Evolutionary conservation across 2,113 vertebrate species (phyloP).

Genomic region (Vulpes vulpes): DNA sequence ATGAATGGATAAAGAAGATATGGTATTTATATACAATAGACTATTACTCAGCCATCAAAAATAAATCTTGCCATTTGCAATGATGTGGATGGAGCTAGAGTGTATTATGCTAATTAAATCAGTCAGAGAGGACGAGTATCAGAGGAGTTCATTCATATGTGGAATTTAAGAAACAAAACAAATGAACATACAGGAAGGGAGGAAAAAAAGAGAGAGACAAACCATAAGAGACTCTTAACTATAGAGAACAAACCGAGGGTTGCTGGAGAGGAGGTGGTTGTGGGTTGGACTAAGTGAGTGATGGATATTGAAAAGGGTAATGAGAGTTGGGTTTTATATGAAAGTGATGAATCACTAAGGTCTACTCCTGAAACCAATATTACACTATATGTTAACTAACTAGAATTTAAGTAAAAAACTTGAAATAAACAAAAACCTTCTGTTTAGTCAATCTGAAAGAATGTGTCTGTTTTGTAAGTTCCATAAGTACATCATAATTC

Average conservation of each 20-base stretch:
- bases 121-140: neutral
- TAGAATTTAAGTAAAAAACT: neutral
- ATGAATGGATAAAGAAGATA: neutral
- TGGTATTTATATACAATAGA: neutral
- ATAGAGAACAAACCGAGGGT: neutral
- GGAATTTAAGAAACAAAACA: neutral
- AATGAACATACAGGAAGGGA: neutral
- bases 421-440: neutral
- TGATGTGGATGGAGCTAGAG: neutral
- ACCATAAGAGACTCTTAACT: neutral
- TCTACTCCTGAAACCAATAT: neutral
- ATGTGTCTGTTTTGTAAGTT: neutral
- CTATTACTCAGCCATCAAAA: neutral
- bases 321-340: neutral
- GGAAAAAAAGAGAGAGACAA: neutral
- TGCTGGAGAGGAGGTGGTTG: neutral
- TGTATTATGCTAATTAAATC: neutral
- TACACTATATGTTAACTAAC: neutral
- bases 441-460: neutral
- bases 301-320: neutral
- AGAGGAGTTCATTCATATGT: neutral
- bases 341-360: neutral
- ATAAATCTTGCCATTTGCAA: neutral
- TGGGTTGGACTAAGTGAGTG: neutral
- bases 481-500: neutral